Evolutionary conservation across 1,140 invertebrate genomes (phyloP), one percentile per base, ranked within the genome.

Genomic region (Camponotus pennsylvanicus): DNA sequence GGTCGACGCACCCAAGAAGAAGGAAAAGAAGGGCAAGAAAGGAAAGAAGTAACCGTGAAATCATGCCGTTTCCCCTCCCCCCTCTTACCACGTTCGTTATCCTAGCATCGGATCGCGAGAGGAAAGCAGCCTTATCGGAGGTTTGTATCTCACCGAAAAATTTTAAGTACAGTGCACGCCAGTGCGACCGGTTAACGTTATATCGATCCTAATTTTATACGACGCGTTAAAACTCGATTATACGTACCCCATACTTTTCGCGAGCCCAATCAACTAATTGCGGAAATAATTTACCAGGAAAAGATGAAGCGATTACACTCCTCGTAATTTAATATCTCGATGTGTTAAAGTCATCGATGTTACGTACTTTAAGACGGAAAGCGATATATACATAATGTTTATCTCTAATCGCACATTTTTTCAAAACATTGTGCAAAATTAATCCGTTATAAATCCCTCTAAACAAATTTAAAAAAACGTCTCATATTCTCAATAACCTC

Each of bases 21-120:
- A 42, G 88, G 79, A 73, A 64, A 90, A 45, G 71, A 75, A 40
- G 75, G 13, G 2, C 1, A 89, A 42, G 64, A 77, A 71, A 21
- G 34, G 9, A 6, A 40, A 69, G 40, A 70, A 61, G 18, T 52
- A 69, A 73, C 67, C 1, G 27, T 27, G 52, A 80, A 59, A n/a
- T 7, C 13, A 2, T 8, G n/a, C 4, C n/a, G 40, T 18, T 27
- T 11, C 37, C 2, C 27, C 70, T 7, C 32, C 52, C 3, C 4
- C 45, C 45, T 4, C 27, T n/a, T 1, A 8, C 32, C 32, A 8
- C 4, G 45, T 45, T 69, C 40, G 18, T 70, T 79, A 55, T 55
- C 34, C 15, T 18, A 18, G 21, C 77, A 52, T 21, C 49, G 49
- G 66, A 80, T 80, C 66, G 37, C n/a, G 52, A 82, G 34, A 71